Percentiles rank a stretch among this genome's conserved stretches.
Evolutionary conservation across 2,113 vertebrate genomes (phyloP).

Genomic region (Ophthalmolycus amberensis): DNA sequence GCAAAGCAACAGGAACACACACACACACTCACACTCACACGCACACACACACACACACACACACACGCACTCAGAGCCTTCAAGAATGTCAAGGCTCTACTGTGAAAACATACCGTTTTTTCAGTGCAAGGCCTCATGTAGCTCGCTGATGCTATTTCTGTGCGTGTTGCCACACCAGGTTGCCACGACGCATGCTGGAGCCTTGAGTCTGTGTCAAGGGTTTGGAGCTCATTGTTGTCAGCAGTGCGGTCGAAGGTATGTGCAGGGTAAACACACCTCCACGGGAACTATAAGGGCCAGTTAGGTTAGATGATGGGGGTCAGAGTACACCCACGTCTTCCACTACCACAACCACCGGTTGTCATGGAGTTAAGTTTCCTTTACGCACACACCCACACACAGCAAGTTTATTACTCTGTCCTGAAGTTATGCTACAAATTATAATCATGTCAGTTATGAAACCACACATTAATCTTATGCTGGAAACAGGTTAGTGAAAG

Average conservation of each 20-base stretch:
- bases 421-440: background rate
- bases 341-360: slow-evolving; percentile 2
- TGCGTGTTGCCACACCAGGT: slow-evolving; percentile 8
- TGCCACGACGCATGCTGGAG: slow-evolving; percentile 11
- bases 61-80: slow-evolving; percentile 13
- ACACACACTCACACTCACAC: slow-evolving; percentile 11
- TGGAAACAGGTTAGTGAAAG: slow-evolving; percentile 6
- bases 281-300: background rate
- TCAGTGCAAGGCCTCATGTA: slow-evolving; percentile 30
- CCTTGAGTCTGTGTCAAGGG: slow-evolving; percentile 22
- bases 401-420: background rate
- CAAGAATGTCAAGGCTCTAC: slow-evolving; percentile 51
- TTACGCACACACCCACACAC: slow-evolving; percentile 26
- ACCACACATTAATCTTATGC: background rate
- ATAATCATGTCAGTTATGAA: background rate
- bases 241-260: slow-evolving; percentile 26
- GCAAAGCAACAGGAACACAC: slow-evolving; percentile 27
- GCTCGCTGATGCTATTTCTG: slow-evolving; percentile 11
- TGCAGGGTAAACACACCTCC: slow-evolving; percentile 48
- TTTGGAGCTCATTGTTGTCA: slow-evolving; percentile 26
- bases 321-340: slow-evolving; percentile 35
- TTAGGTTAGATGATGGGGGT: slow-evolving; percentile 35
- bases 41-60: slow-evolving; percentile 19
- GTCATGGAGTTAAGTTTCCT: slow-evolving; percentile 29
- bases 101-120: slow-evolving; percentile 34